These are phyloP conservation scores for Chloebia gouldiae DNA, from an alignment of 2,113 vertebrate species.

Conservation along the genomic window DNA sequence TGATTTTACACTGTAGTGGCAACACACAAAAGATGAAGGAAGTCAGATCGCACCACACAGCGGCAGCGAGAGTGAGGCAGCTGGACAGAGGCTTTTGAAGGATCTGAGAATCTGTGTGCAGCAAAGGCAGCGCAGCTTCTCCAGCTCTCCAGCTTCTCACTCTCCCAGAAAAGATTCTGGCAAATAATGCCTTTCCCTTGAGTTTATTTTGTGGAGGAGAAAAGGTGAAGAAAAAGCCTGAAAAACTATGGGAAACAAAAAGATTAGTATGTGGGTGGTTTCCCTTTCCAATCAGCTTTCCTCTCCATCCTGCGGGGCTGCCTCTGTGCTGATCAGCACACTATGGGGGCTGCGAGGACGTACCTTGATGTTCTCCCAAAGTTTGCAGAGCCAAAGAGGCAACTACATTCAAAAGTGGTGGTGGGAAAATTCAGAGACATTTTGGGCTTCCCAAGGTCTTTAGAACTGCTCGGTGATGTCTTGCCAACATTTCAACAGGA, in stretches of 20 bases:
- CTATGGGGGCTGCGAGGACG: background rate
- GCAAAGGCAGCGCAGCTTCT: constrained; percentile 5
- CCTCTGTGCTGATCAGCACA: background rate
- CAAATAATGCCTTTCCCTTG: constrained; percentile 28
- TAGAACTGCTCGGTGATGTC: constrained; percentile 47
- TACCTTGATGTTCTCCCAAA: constrained; percentile 21
- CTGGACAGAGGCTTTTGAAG: constrained; percentile 51
- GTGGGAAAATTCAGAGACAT: constrained; percentile 44
- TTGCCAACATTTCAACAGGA: constrained; percentile 50
- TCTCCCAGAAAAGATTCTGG: constrained; percentile 44
- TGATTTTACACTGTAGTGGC: constrained; percentile 12
- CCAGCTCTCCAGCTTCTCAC: no score
- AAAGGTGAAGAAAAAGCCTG: background rate
- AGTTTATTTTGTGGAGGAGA: background rate
- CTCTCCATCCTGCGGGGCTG: background rate
- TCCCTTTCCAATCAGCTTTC: background rate
- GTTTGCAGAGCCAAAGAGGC: background rate
- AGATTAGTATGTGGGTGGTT: constrained; percentile 7
- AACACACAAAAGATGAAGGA: constrained; percentile 51
- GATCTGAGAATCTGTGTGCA: background rate
- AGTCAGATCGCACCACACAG: constrained; percentile 9
- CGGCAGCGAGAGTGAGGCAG: background rate
- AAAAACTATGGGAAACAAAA: background rate
- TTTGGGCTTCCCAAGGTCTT: constrained; percentile 29
- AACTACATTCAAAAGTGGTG: background rate